Base-by-base conservation (phyloP, 2,797 vertebrate species). In the Knipowitschia caucasica region DNA sequence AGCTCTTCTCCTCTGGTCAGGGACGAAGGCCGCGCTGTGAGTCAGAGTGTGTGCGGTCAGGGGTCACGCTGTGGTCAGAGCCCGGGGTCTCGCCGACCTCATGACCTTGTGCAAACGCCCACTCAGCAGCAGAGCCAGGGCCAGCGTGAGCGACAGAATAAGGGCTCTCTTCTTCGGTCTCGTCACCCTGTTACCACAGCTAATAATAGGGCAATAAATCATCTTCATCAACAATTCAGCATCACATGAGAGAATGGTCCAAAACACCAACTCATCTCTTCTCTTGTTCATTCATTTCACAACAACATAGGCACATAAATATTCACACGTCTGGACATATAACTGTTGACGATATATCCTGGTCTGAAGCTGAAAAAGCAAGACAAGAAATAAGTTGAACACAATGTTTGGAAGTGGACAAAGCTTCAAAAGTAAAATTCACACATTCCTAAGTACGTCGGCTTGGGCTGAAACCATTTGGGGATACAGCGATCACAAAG, bases 171-270 rank as follows among this genome's bases (percentile, higher is more conserved):
- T 84, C 63, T 61, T 59, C 68, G 36, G 36, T 39, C 36, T 20
- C 18, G 84, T 77, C 72, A 72, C 70, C 67, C 46, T 62, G 55
- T 59, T 62, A 75, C 67, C 68, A 61, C 59, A 58, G 66, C 80
- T 89, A 89, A 79, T 83, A 87, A 89, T 89, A 89, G 78, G 74
- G 62, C 25, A 50, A 75, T 86, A 85, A 65, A 82, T 86, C 82
- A 85, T 76, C 45, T 21, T 75, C 56, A 67, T 75, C 68, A 50
- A 72, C 69, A 53, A 6, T 64, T 81, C 81, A 83, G 68, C 77
- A 78, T 81, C 84, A 85, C 81, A 83, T 84, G 85, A 84, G 36
- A 67, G 24, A 81, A 65, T 33, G 21, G 60, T 59, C 38, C 50
- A 38, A 58, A 55, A 61, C 5, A 2, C 39, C 38, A 25, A 53